Evolutionary conservation across 2,888 invertebrate species (phyloP), one percentile per base, ranked within the genome.

Genomic region (Strigamia crassipes): DNA sequence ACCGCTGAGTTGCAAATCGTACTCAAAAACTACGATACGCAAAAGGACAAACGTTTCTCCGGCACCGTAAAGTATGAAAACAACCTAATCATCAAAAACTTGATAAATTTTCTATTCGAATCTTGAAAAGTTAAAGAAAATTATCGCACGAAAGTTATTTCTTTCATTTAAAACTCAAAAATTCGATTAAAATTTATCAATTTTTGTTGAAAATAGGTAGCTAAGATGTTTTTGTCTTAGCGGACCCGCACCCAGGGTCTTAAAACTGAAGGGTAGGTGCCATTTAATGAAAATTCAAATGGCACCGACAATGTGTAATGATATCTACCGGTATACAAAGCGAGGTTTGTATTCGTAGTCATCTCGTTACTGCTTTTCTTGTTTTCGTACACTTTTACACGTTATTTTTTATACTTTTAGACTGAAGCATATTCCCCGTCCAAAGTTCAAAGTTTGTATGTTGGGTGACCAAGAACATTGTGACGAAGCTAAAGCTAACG

Each of bases 21-120:
- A 87, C 91, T 99, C 90, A 99, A 99, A 93, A 99, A 99, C 90
- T 99, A 99, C 92, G 99, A 99, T 91, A 99, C 99, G 85, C 98
- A 98, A 90, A 99, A 99, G 94, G 99, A 99, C 91, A 99, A 99
- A 91, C 99, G 99, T 96, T 99, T 99, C 94, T 96, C 96, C 87
- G 99, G 99, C 91, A 99, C 99, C 89, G 97, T 99, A 91, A 99
- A 97, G 98, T 99, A 97, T 90, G 96, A 66, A 46, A 42, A 94
- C 91, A 81, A 51, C 66, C 83, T 85, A 83, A 85, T 41, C 27
- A 31, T 23, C 18, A 4, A 42, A 80, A 51, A 27, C 8, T 46
- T 51, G 23, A 79, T 77, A 77, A 38, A 38, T 38, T 38, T 38
- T 38, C 21, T 1, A 77, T 15, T 31, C 77, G 12, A 21, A 77